Conservation (phyloP, 2,113 vertebrate genomes). For the Megaceryle torquata region DNA sequence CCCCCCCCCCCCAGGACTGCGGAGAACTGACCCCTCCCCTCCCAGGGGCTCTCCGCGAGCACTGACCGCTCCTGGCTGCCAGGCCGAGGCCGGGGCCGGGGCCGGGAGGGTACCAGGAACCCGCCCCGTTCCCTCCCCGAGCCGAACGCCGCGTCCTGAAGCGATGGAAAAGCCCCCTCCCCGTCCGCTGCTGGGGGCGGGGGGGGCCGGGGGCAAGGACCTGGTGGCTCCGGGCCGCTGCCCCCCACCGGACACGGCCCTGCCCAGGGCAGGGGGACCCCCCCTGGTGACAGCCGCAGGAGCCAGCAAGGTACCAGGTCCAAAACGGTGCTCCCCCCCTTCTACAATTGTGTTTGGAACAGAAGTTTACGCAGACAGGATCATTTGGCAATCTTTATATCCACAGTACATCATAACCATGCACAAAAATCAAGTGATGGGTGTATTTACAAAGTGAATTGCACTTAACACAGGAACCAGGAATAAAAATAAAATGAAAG, state of each 20-base stretch:
- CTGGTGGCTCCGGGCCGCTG: neutral
- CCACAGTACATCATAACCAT: slow-evolving; percentile 65
- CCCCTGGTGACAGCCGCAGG: neutral
- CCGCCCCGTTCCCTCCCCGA: too few species aligned
- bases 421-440: slow-evolving; percentile 57
- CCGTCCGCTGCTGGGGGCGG: neutral
- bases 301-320: neutral
- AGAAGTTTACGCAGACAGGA: neutral
- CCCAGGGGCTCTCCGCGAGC: too few species aligned
- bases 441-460: slow-evolving; percentile 70
- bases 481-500: neutral
- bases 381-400: slow-evolving; percentile 69
- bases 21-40: too few species aligned
- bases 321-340: neutral
- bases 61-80: too few species aligned
- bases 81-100: too few species aligned
- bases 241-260: neutral
- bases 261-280: neutral
- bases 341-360: neutral
- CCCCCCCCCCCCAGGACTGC: too few species aligned
- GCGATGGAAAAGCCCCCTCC: neutral
- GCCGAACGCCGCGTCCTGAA: neutral
- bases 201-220: neutral
- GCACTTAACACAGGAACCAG: slow-evolving; percentile 53
- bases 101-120: neutral